Percentiles rank a stretch among this genome's conserved stretches.
Evolutionary conservation across 2,797 vertebrate genomes (phyloP).

Genomic region (Sarcophilus harrisii): DNA sequence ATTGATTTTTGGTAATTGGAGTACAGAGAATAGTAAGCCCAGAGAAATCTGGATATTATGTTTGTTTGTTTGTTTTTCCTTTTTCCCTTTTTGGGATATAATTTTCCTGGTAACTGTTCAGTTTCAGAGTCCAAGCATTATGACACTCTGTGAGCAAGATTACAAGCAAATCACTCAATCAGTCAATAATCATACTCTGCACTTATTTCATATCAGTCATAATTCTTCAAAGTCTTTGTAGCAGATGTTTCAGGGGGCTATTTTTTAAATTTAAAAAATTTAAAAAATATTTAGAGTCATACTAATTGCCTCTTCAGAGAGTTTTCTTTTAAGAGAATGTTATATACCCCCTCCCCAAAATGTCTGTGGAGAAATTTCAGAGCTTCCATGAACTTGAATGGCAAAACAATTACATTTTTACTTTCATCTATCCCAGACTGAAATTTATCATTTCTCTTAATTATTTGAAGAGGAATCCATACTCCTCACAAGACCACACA

Average conservation of each 20-base stretch:
- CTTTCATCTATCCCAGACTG: neutral
- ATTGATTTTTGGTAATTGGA: neutral
- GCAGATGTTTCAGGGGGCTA: neutral
- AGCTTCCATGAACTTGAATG: neutral
- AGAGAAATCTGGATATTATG: neutral
- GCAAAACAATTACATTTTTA: neutral
- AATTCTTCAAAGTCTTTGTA: neutral
- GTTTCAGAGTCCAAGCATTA: neutral
- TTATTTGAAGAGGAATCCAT: neutral
- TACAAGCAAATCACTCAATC: neutral
- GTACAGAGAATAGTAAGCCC: neutral
- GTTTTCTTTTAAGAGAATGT: neutral
- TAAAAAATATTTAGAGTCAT: neutral
- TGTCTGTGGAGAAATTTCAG: neutral
- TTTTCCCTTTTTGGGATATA: too few species aligned
- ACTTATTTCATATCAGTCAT: neutral
- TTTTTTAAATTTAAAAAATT: neutral
- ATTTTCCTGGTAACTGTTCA: neutral
- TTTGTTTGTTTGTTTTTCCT: neutral
- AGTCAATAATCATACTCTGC: neutral
- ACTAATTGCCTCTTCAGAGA: neutral
- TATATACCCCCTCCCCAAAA: neutral
- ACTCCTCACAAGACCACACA: neutral
- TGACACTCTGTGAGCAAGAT: neutral
- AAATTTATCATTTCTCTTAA: neutral